Conservation (phyloP, 1,140 invertebrate genomes). For the Drosophila setifemur region DNA sequence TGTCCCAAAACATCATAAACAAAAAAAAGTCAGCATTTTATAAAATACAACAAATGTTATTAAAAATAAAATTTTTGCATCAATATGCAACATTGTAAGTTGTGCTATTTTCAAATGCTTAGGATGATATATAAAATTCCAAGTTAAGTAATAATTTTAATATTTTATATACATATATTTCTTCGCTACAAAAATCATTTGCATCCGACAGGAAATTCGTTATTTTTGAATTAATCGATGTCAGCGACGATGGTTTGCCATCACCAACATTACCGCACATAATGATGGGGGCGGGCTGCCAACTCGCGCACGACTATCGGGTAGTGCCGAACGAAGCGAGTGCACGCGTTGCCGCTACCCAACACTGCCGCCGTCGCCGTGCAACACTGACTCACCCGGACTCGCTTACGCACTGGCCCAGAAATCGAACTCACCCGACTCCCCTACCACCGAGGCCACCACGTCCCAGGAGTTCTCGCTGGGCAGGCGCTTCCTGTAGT, state of each 20-base stretch:
- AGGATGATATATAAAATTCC: too few relatives aligned
- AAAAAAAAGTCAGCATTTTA: too few relatives aligned
- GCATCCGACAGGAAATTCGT: not conserved
- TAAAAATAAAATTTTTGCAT: too few relatives aligned
- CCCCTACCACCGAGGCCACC: slow-evolving; percentile 58
- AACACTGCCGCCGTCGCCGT: not conserved
- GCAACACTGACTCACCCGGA: not conserved
- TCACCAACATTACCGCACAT: not conserved
- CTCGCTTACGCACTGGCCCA: slow-evolving; percentile 2
- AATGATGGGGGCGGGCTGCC: not conserved
- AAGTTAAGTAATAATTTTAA: too few relatives aligned
- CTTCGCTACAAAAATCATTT: not conserved
- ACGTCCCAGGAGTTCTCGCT: slow-evolving; percentile 65
- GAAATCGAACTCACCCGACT: slow-evolving; percentile 42
- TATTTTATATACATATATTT: not conserved
- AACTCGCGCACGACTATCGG: not conserved
- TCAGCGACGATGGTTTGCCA: not conserved
- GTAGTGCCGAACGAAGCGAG: slow-evolving; percentile 33
- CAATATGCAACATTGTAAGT: too few relatives aligned
- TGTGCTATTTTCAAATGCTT: too few relatives aligned
- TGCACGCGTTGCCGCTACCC: slow-evolving; percentile 21
- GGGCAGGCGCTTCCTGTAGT: slow-evolving; percentile 56
- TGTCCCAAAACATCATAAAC: too few relatives aligned
- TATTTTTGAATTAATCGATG: slow-evolving; percentile 29
- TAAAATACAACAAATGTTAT: too few relatives aligned